Evolutionary conservation across 2,113 vertebrate species (phyloP).

Genomic region (Phodopus roborovskii): DNA sequence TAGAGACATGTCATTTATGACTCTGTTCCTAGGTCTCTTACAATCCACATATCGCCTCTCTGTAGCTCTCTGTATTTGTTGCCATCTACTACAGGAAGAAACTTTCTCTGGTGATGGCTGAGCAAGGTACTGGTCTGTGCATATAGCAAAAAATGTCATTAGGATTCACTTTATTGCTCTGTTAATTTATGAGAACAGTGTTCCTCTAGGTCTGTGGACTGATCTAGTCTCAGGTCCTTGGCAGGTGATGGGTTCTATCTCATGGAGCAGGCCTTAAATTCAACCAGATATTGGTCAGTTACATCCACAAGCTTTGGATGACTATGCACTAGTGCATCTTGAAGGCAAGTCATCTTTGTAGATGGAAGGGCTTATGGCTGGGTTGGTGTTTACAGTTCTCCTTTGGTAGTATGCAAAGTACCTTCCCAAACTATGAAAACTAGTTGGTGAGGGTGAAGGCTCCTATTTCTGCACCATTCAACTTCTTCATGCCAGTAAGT

Average conservation of each 20-base stretch:
- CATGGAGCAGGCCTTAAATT: not conserved
- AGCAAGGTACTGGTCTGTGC: not conserved
- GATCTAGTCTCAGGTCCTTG: not conserved
- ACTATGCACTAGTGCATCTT: too few relatives aligned
- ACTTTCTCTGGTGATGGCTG: not conserved
- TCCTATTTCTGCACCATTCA: too few relatives aligned
- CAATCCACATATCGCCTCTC: not conserved
- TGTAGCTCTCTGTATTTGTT: not conserved
- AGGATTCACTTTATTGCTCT: not conserved
- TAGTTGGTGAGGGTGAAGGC: not conserved
- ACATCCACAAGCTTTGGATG: not conserved
- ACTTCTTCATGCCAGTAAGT: not conserved
- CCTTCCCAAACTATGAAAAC: not conserved
- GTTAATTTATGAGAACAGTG: not conserved
- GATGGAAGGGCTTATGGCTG: not conserved
- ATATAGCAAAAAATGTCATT: not conserved
- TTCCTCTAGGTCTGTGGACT: too few relatives aligned
- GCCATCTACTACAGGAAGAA: not conserved
- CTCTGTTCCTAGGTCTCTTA: not conserved
- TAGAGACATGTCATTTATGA: not conserved
- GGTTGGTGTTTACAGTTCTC: not conserved
- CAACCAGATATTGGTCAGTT: not conserved
- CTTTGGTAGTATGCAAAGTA: not conserved
- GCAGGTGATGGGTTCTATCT: not conserved
- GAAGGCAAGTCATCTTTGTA: not conserved